Percentiles rank a stretch among this genome's conserved stretches.
Evolutionary conservation across 2,888 invertebrate species (phyloP).

Genomic region (Drosophila fungiperda): DNA sequence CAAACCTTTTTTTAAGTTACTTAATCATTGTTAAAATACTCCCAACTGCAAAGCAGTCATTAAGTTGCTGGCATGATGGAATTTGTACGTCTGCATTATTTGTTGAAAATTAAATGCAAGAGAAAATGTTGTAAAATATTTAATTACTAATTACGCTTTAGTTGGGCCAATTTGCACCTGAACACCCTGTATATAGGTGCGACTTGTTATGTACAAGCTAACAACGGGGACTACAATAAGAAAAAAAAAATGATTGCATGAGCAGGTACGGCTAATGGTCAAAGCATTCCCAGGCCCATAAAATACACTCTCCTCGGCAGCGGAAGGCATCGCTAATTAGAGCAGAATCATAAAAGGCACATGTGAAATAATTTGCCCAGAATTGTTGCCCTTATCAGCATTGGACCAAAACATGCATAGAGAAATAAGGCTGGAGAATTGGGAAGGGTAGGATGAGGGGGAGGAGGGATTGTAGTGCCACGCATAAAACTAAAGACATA

Average conservation of each 20-base stretch:
- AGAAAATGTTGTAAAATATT: background rate
- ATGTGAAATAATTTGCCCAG: constrained; percentile 57
- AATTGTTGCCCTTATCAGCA: constrained; percentile 45
- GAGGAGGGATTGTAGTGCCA: constrained; percentile 27
- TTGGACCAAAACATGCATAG: constrained; percentile 2
- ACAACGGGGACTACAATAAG: constrained; percentile 12
- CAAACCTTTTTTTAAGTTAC: constrained; percentile 23
- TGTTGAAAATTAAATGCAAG: background rate
- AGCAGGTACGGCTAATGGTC: constrained; percentile 32
- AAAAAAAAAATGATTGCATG: constrained; percentile 8
- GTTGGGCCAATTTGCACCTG: background rate
- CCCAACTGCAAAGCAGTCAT: background rate
- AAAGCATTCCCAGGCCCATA: constrained; percentile 18
- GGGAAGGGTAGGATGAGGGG: background rate
- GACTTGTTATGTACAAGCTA: background rate
- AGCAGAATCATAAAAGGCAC: constrained; percentile 45
- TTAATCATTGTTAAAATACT: constrained; percentile 6
- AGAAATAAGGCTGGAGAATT: background rate
- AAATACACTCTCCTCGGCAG: constrained; percentile 24
- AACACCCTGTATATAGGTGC: constrained; percentile 23
- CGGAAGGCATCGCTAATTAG: constrained; percentile 37
- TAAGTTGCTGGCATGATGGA: background rate
- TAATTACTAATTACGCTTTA: background rate
- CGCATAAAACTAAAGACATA: constrained; percentile 53
- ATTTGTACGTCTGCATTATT: background rate